These are phyloP conservation scores for Leucosticte australis DNA, from an alignment of 2,113 vertebrate genomes.

Conservation along the genomic window DNA sequence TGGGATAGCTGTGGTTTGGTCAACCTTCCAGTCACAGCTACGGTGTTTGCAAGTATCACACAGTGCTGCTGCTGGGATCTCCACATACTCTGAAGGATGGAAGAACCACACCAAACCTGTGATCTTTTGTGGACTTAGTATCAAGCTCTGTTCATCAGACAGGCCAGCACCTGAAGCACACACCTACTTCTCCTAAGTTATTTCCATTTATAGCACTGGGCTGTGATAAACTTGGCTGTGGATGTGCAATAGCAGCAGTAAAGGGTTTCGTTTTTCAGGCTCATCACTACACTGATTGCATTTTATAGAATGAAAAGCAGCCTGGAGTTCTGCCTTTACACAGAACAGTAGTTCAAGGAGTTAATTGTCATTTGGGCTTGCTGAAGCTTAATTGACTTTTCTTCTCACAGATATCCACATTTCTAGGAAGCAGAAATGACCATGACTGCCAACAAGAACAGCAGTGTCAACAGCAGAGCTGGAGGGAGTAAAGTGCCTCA, in stretches of 20 bases:
- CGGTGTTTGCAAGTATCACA: neutral
- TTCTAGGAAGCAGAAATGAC: constrained; percentile 81
- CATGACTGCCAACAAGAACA: constrained; percentile 99
- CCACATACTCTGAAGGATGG: neutral
- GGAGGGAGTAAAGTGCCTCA: constrained; percentile 87
- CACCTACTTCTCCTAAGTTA: neutral
- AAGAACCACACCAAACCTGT: neutral
- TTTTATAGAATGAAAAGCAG: neutral
- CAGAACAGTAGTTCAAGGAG: neutral
- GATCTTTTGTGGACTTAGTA: neutral
- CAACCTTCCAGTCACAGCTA: neutral
- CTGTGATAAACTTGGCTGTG: neutral
- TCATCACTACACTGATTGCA: neutral
- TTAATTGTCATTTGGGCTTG: neutral
- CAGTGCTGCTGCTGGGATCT: neutral
- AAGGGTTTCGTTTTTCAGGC: neutral
- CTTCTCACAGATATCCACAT: constrained; percentile 77
- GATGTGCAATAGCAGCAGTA: neutral
- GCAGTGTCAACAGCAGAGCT: constrained; percentile 83
- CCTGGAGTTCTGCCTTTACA: neutral
- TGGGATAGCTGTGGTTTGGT: neutral
- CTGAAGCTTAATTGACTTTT: constrained; percentile 32
- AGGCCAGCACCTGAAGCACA: neutral
- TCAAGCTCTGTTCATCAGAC: neutral
- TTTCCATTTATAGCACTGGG: neutral